Conservation (phyloP, 1,140 invertebrate species). For the Heliconius melpomene region DNA sequence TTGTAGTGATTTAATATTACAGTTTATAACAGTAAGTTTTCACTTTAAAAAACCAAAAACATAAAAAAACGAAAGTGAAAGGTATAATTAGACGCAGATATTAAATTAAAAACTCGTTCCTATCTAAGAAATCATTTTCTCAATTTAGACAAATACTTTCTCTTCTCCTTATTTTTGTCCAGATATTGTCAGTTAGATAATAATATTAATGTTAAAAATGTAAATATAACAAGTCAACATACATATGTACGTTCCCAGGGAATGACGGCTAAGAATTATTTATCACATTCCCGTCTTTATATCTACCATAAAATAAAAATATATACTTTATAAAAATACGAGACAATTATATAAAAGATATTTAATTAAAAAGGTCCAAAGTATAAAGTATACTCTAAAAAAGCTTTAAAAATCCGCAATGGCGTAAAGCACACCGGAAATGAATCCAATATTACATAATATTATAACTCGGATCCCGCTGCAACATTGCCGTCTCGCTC, state of each 20-base stretch:
- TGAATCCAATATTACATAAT: constrained; percentile 21
- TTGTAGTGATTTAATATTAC: no score
- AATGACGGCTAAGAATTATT: background rate
- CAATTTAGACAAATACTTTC: no score
- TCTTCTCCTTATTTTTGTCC: no score
- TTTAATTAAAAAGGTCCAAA: background rate
- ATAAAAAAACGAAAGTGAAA: no score
- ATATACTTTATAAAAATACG: no score
- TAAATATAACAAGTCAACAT: background rate
- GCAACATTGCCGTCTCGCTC: constrained; percentile 37
- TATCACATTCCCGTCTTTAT: background rate
- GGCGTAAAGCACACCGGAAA: constrained; percentile 21
- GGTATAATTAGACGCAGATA: no score
- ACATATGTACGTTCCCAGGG: background rate
- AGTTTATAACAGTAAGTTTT: no score
- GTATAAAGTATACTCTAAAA: background rate
- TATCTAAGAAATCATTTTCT: no score
- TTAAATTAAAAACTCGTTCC: no score
- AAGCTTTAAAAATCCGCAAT: constrained; percentile 21
- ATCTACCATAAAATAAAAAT: no score
- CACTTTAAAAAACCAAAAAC: no score
- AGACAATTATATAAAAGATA: background rate
- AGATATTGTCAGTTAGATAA: background rate
- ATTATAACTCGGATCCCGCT: constrained; percentile 14
- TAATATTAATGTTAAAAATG: background rate